Percentiles rank a stretch among this genome's conserved stretches.
Evolutionary conservation across 2,797 vertebrate genomes (phyloP).

Genomic region (Hemitrygon akajei): DNA sequence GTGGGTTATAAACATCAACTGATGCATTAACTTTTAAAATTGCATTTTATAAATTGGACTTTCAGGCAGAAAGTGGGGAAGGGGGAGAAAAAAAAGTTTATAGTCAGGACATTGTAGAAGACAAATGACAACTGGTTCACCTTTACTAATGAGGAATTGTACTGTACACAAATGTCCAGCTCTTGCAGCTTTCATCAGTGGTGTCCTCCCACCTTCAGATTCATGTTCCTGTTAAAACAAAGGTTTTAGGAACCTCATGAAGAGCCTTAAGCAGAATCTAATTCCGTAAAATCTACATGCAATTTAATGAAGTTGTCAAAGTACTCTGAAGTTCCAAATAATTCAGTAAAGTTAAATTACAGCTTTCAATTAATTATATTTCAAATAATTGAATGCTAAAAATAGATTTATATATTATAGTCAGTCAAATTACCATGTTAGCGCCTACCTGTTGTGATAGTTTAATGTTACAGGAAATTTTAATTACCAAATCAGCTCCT

Average conservation of each 20-base stretch:
- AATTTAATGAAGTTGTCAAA: not conserved
- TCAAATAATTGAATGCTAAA: not conserved
- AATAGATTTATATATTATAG: not conserved
- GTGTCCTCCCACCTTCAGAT: conserved; percentile 95
- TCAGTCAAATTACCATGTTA: not conserved
- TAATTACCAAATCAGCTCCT: conserved; percentile 84
- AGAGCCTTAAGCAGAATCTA: not conserved
- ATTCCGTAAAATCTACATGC: not conserved
- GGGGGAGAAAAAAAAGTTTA: not conserved
- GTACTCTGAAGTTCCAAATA: not conserved
- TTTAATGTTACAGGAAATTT: not conserved
- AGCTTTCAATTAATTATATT: not conserved
- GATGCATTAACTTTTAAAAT: not conserved
- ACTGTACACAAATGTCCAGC: conserved; percentile 97
- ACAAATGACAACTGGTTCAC: conserved; percentile 52
- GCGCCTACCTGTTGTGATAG: not conserved
- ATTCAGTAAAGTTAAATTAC: not conserved
- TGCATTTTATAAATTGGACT: not conserved
- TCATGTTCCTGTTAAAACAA: conserved; percentile 78
- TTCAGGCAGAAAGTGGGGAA: not conserved
- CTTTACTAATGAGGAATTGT: conserved; percentile 98
- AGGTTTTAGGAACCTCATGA: not conserved
- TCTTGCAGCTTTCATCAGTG: conserved; percentile 96
- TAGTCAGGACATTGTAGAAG: not conserved
- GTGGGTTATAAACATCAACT: not conserved